Percentiles rank a stretch among this genome's conserved stretches.
Conservation (phyloP, 2,888 invertebrate species). For the Epirrhoe tristata region DNA sequence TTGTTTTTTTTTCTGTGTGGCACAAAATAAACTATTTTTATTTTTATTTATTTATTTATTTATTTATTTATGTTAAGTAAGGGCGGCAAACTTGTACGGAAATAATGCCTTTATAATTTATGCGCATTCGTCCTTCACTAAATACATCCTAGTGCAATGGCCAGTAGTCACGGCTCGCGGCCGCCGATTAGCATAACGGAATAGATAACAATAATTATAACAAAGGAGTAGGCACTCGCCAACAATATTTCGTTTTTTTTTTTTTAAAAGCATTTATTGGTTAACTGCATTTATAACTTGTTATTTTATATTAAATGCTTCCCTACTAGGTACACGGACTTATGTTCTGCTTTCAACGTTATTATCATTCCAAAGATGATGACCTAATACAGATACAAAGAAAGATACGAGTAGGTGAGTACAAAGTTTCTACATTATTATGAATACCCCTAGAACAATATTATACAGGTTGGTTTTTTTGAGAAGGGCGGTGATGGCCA, state of each 20-base stretch:
- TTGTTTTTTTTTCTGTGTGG: too few relatives aligned
- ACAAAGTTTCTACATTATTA: too few relatives aligned
- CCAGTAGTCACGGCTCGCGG: conserved; percentile 45
- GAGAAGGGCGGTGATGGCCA: too few relatives aligned
- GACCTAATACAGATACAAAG: too few relatives aligned
- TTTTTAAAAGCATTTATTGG: not conserved
- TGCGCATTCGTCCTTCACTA: conserved; percentile 47
- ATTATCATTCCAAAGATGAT: too few relatives aligned
- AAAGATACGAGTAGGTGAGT: too few relatives aligned
- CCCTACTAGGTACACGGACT: too few relatives aligned
- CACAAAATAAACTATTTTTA: too few relatives aligned
- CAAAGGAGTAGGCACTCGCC: conserved; percentile 9
- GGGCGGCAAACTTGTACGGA: conserved; percentile 42
- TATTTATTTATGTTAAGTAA: conserved; percentile 44
- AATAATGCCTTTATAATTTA: conserved; percentile 47
- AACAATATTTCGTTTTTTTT: not conserved
- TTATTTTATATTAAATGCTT: not conserved
- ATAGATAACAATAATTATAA: conserved; percentile 42
- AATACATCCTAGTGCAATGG: conserved; percentile 46
- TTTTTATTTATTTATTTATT: too few relatives aligned
- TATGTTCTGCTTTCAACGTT: too few relatives aligned
- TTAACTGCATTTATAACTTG: not conserved
- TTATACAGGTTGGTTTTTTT: too few relatives aligned
- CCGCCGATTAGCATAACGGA: conserved; percentile 42
- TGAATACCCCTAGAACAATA: too few relatives aligned